These are phyloP conservation scores for Papilio machaon DNA, from an alignment of 1,140 invertebrate genomes.

Conservation along the genomic window DNA sequence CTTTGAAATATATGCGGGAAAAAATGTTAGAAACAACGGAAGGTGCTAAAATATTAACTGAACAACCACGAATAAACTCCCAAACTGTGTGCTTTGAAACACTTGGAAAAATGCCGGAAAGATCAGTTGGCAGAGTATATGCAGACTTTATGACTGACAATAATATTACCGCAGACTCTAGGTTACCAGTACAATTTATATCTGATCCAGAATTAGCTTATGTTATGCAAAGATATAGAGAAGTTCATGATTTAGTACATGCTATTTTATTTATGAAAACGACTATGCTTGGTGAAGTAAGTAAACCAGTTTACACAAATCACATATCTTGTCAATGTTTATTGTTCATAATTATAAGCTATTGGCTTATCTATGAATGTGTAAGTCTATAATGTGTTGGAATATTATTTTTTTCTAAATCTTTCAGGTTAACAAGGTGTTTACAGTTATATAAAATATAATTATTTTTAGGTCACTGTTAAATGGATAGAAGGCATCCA, in stretches of 20 bases:
- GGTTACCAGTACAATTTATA: slow-evolving; percentile 94
- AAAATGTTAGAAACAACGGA: slow-evolving; percentile 87
- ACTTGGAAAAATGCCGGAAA: slow-evolving; percentile 87
- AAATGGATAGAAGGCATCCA: slow-evolving; percentile 99
- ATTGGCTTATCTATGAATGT: too few relatives aligned
- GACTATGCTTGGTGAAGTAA: slow-evolving; percentile 93
- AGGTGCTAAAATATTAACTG: slow-evolving; percentile 87
- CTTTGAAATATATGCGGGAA: slow-evolving; percentile 86
- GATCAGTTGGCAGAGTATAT: slow-evolving; percentile 93
- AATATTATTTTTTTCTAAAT: too few relatives aligned
- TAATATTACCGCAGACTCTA: slow-evolving; percentile 96
- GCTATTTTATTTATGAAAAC: slow-evolving; percentile 96
- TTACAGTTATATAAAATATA: slow-evolving; percentile 28
- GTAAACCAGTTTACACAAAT: slow-evolving; percentile 16
- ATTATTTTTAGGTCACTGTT: slow-evolving; percentile 89
- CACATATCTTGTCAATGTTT: background rate
- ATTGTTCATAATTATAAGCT: background rate
- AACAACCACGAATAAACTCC: slow-evolving; percentile 94
- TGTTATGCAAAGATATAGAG: slow-evolving; percentile 98
- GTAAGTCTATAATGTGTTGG: too few relatives aligned
- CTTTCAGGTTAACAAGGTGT: background rate
- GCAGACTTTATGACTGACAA: slow-evolving; percentile 91
- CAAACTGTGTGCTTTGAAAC: slow-evolving; percentile 89
- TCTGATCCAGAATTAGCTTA: slow-evolving; percentile 96
- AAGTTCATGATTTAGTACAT: slow-evolving; percentile 98